Evolutionary conservation across 2,888 invertebrate species (phyloP), one percentile per base, ranked within the genome.

Genomic region (Lithophane leautieri): DNA sequence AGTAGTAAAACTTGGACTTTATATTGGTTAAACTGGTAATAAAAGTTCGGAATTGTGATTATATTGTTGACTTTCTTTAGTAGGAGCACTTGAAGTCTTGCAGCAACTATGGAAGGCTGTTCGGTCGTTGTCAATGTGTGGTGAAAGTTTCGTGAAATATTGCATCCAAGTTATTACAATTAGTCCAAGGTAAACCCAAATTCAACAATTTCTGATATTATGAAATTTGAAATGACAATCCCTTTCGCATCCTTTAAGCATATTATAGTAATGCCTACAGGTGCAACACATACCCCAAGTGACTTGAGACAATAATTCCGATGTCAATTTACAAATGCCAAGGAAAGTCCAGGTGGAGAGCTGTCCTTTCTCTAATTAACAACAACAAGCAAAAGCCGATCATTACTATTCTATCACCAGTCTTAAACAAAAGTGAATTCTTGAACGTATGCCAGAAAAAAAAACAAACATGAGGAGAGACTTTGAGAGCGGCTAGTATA

Each of bases 361-460:
- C 2, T 47, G 6, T 47, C 52, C 34, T 83, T 83, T 83, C 73
- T 69, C 72, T 84, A 75, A 72, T 84, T 70, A 72, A 22, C 47
- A 66, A 80, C 40, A 62, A 68, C 34, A 73, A 71, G 2, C 52
- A 65, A 60, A 34, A 47, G 28, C 68, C 69, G 60, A 72, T 28
- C 58, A 84, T 82, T 84, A 69, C 52, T 70, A 82, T 81, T 73
- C 73, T 60, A 84, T 28, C 60, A 72, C 34, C 6, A 50, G 47
- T 50, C 52, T 68, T 19, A 81, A 69, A 81, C 40, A 82, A 81
- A 84, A 76, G 81, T 58, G 63, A 83, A 71, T 69, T 71, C 76
- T 83, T 83, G 82, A 73, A 47, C 65, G 34, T 9, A 16, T 52
- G 85, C 85, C 85, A 83, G 62, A 81, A 76, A 76, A 76, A 50